These are phyloP conservation scores for Oreocharis arfaki DNA, from an alignment of 2,113 vertebrate genomes.

Conservation along the genomic window DNA sequence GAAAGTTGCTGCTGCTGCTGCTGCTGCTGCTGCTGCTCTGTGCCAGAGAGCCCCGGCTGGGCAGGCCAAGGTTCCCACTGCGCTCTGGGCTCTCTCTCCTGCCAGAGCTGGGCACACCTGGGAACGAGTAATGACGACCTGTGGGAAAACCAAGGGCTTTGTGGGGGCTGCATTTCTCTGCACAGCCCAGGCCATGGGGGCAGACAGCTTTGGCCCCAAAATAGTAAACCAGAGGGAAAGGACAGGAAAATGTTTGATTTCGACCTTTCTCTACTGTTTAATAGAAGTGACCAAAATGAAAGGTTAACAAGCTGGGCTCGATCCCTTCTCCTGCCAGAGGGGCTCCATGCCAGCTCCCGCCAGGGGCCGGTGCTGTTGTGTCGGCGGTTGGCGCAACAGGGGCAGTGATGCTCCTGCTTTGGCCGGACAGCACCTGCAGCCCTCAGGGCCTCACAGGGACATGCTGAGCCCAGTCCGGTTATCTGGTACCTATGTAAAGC, in stretches of 20 bases:
- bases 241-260: background rate
- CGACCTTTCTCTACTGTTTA: too few relatives aligned
- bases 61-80: background rate
- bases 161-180: background rate
- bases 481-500: background rate
- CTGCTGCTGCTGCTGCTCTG: background rate
- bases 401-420: too few relatives aligned
- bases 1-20: background rate
- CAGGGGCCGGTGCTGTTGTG: background rate
- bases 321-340: background rate
- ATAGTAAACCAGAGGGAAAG: accelerated
- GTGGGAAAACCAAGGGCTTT: background rate
- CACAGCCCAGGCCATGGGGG: background rate
- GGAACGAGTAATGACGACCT: background rate
- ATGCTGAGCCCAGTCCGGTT: accelerated
- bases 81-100: background rate
- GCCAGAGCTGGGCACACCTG: background rate
- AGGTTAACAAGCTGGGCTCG: too few relatives aligned
- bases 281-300: background rate
- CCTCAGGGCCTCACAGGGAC: accelerated
- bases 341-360: accelerated
- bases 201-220: background rate
- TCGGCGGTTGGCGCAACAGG: accelerated
- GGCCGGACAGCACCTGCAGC: accelerated
- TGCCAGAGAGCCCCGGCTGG: background rate